Evolutionary conservation across 2,113 vertebrate species (phyloP).

Genomic region (Boulengeromyrus knoepffleri): DNA sequence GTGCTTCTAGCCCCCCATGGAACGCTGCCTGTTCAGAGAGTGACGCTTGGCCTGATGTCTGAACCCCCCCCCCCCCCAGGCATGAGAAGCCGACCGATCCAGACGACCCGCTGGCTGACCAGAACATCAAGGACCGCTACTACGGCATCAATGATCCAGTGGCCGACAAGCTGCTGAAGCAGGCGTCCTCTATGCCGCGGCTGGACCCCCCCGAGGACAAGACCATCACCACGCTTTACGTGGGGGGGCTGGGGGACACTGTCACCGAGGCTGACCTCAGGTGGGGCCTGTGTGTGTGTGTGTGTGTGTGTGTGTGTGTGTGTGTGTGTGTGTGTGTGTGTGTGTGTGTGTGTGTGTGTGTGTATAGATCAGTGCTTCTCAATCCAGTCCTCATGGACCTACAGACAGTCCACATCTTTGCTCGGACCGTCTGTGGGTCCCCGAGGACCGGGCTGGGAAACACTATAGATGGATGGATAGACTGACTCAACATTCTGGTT

Average conservation of each 20-base stretch:
- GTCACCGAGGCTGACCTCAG: slow-evolving; percentile 91
- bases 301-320: not conserved
- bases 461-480: not conserved
- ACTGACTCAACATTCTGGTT: not conserved
- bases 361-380: not conserved
- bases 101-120: slow-evolving; percentile 93
- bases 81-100: slow-evolving; percentile 98
- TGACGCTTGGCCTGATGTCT: not conserved
- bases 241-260: slow-evolving; percentile 88
- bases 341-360: not conserved
- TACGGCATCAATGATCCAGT: slow-evolving; percentile 97
- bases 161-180: slow-evolving; percentile 89
- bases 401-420: not conserved
- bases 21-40: not conserved
- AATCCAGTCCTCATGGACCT: not conserved
- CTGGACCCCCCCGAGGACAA: slow-evolving; percentile 93
- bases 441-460: not conserved
- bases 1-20: not conserved
- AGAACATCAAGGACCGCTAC: slow-evolving; percentile 97
- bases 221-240: slow-evolving; percentile 88
- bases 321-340: not conserved
- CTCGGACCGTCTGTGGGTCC: not conserved
- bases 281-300: slow-evolving; percentile 42
- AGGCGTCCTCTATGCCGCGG: slow-evolving; percentile 92
- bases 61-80: slow-evolving; percentile 49